phyloP scores from a whole-genome alignment of 2,797 vertebrate species.

The Botia kubotai region DNA sequence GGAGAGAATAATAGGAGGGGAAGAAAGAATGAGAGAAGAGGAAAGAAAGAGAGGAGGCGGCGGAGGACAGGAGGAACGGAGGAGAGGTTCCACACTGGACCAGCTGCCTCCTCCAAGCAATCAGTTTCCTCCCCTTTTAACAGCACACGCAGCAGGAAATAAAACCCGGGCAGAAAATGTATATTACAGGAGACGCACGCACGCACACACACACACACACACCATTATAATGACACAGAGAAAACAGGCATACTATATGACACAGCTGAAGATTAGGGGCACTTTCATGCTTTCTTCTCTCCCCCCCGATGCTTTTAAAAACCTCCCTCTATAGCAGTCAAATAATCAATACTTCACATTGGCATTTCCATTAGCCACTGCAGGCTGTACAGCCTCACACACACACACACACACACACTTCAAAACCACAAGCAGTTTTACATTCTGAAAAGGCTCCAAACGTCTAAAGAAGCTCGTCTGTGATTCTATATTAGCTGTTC shows the following conservation, averaged over 20 bases:
- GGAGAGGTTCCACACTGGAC: constrained; percentile 62
- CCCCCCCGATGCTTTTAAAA: constrained; percentile 39
- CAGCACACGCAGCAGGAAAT: constrained; percentile 34
- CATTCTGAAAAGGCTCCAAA: background rate
- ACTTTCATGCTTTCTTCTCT: constrained; percentile 21
- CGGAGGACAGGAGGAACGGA: constrained; percentile 80
- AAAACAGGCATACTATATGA: background rate
- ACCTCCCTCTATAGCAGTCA: constrained; percentile 22
- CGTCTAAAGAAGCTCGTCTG: constrained; percentile 13
- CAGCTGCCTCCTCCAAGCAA: constrained; percentile 55
- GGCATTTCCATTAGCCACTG: constrained; percentile 49
- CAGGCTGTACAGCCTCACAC: background rate
- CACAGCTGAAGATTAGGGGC: constrained; percentile 24
- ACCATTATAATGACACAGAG: constrained; percentile 47
- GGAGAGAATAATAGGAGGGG: constrained; percentile 64
- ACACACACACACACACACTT: constrained; percentile 23
- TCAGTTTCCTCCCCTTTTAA: constrained; percentile 44
- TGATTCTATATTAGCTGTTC: constrained; percentile 4
- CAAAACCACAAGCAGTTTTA: background rate
- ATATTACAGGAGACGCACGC: constrained; percentile 39
- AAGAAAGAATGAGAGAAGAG: background rate
- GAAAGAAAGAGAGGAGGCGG: constrained; percentile 33
- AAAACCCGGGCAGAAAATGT: constrained; percentile 32
- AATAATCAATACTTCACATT: constrained; percentile 54
- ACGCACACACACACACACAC: constrained; percentile 39